Evolutionary conservation across 2,888 invertebrate species (phyloP).

Genomic region (Agelastica alni): DNA sequence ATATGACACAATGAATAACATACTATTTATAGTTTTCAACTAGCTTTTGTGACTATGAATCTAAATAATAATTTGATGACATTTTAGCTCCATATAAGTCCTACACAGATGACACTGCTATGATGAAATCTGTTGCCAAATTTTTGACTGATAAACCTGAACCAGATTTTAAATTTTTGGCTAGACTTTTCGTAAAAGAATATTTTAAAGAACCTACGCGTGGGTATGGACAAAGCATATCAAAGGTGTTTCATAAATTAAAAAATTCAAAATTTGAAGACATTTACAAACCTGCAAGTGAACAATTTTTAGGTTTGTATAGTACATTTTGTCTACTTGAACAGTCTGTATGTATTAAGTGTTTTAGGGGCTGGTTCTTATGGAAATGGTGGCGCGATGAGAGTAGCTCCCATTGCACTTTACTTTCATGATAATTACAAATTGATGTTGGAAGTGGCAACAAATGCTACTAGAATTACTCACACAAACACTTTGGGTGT

Average conservation of each 20-base stretch:
- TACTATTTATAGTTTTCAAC: no score
- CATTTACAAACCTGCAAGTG: constrained; percentile 65
- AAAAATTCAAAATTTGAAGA: constrained; percentile 61
- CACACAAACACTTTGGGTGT: constrained; percentile 64
- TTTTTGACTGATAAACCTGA: constrained; percentile 62
- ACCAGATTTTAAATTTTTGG: constrained; percentile 62
- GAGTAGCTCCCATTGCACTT: constrained; percentile 69
- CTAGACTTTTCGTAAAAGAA: constrained; percentile 66
- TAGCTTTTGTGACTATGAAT: no score
- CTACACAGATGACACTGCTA: constrained; percentile 75
- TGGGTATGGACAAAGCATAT: constrained; percentile 68
- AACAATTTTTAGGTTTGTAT: constrained; percentile 45
- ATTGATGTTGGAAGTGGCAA: constrained; percentile 59
- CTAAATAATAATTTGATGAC: neutral
- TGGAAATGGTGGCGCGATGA: constrained; percentile 81
- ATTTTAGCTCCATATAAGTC: constrained; percentile 59
- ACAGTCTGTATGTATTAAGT: no score
- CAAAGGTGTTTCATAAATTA: constrained; percentile 62
- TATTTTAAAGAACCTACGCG: constrained; percentile 65
- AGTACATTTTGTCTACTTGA: no score
- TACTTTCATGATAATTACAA: constrained; percentile 61
- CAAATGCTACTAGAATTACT: constrained; percentile 63
- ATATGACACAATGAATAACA: no score
- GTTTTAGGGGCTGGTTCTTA: constrained; percentile 64
- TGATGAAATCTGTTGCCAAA: constrained; percentile 67